Evolutionary conservation across 2,113 vertebrate species (phyloP).

Genomic region (Pitta sordida): DNA sequence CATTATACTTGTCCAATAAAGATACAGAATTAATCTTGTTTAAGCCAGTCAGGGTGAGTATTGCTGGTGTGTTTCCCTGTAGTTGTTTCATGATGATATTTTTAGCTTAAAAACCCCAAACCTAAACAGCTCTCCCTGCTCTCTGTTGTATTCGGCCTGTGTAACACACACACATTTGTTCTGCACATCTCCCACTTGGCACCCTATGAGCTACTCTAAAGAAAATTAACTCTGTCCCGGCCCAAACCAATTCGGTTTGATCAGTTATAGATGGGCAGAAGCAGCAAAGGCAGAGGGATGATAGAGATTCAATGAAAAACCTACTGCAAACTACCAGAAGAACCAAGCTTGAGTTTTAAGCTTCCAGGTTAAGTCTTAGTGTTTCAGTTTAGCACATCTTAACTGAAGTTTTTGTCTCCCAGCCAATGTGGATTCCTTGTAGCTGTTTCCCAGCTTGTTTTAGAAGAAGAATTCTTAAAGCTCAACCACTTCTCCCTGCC

Average conservation of each 20-base stretch:
- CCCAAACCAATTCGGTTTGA: background rate
- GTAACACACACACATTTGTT: accelerated
- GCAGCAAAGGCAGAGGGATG: background rate
- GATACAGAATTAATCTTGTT: conserved; percentile 98
- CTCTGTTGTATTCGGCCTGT: accelerated
- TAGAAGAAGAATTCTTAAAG: background rate
- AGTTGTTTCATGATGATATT: background rate
- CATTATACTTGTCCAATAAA: conserved; percentile 93
- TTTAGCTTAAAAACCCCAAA: background rate
- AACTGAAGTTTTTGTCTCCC: background rate
- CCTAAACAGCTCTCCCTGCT: background rate
- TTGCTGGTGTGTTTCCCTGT: background rate
- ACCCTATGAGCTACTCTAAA: background rate
- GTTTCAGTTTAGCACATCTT: background rate
- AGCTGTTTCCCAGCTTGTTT: background rate
- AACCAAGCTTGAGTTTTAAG: background rate
- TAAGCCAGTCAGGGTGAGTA: conserved; percentile 94
- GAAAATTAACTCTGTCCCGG: background rate
- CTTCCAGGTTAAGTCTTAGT: background rate
- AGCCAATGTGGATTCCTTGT: background rate
- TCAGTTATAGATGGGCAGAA: background rate
- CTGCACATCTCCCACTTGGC: background rate
- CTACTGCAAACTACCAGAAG: background rate
- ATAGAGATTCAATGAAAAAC: background rate
- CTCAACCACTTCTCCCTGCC: background rate